These are phyloP conservation scores for Parus major DNA, from an alignment of 2,113 vertebrate genomes.

Conservation along the genomic window DNA sequence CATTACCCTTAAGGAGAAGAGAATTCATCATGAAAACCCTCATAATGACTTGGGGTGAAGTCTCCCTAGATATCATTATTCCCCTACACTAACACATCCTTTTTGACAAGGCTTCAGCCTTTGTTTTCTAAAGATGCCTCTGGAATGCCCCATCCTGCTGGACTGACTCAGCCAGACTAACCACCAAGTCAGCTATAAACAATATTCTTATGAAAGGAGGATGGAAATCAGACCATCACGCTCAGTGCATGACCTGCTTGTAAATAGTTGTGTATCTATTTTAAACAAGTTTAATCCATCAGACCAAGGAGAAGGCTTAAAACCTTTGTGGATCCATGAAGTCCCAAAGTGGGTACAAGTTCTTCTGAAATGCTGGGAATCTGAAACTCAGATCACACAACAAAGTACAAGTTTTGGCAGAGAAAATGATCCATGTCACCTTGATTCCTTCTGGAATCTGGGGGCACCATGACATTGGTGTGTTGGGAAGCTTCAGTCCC, in stretches of 20 bases:
- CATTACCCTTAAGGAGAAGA: background rate
- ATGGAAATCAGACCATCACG: background rate
- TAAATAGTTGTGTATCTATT: background rate
- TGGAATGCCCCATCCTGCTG: background rate
- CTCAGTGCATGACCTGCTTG: background rate
- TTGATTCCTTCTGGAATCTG: background rate
- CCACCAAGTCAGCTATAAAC: background rate
- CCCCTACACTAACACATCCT: background rate
- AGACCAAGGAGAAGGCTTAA: background rate
- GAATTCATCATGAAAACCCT: background rate
- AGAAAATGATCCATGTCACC: background rate
- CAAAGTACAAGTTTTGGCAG: background rate
- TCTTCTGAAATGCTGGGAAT: background rate
- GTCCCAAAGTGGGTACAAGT: background rate
- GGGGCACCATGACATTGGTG: background rate
- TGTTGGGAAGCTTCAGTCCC: fast-evolving
- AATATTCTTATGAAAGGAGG: background rate
- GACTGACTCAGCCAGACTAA: slow-evolving; percentile 22
- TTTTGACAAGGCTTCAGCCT: slow-evolving; percentile 48
- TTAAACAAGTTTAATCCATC: background rate
- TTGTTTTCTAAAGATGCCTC: slow-evolving; percentile 39
- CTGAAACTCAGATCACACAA: background rate
- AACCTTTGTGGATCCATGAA: background rate
- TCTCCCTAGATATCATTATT: background rate
- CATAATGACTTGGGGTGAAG: background rate